Conservation (phyloP, 2,888 invertebrate species). For the Odontocolon sp. region DNA sequence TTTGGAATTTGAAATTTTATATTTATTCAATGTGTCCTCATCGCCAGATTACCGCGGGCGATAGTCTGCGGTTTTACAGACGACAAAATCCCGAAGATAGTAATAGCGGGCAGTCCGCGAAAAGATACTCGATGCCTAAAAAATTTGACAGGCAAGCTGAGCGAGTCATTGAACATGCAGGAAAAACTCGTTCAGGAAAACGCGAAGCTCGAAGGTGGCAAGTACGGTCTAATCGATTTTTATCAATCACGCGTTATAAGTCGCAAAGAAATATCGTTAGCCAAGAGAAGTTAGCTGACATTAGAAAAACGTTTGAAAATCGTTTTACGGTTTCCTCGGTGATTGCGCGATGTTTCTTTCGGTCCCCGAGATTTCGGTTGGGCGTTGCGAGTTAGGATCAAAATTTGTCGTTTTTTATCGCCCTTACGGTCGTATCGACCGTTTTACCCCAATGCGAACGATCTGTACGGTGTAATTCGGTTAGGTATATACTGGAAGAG, state of each 20-base stretch:
- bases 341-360: constrained; percentile 36
- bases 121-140: constrained; percentile 71
- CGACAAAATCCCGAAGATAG: constrained; percentile 82
- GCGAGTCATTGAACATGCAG: constrained; percentile 86
- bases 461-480: background rate
- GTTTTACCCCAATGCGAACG: background rate
- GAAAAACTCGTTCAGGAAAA: constrained; percentile 86
- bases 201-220: constrained; percentile 86
- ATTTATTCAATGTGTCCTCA: background rate
- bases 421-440: background rate
- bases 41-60: constrained; percentile 80
- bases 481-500: constrained; percentile 85
- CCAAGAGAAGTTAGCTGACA: constrained; percentile 36
- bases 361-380: constrained; percentile 23
- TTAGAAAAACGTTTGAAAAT: constrained; percentile 38
- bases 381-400: constrained; percentile 25
- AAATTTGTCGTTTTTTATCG: constrained; percentile 1
- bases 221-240: constrained; percentile 78
- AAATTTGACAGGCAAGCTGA: constrained; percentile 83
- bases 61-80: constrained; percentile 83
- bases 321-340: constrained; percentile 34
- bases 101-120: constrained; percentile 81
- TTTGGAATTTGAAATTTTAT: background rate
- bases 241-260: background rate
- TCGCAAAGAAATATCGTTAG: background rate